Base-by-base conservation (phyloP, 1,140 invertebrate species). In the Leptestheria dahalacensis region DNA sequence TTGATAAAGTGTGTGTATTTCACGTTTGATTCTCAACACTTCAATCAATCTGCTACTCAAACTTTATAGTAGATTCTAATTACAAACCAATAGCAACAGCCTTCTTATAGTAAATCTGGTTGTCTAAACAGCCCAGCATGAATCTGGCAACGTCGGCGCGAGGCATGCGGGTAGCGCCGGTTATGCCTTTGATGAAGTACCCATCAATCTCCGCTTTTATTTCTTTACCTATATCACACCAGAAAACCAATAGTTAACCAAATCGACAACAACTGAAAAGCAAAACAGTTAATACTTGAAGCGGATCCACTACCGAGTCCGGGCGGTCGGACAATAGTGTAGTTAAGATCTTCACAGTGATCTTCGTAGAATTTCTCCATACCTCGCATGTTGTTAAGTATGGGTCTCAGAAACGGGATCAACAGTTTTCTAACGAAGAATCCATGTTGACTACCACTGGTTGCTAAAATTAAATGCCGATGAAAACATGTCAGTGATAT, bases 321-420 rank as follows among this genome's bases (percentile, higher is more conserved):
- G 2, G 68, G 66, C 2, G 71, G 71, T 52, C 68, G 62, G 12
- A 73, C 70, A 6, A 71, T 66, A 1, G 71, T 72, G 61, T 68
- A 73, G 61, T 69, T 64, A 28, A 73, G 61, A 61, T 70, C 71
- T 2, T 6, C 12, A 59, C 68, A 68, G 9, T 68, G 59, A 1
- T 63, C 55, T 29, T 66, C 55, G 20, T 72, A 50, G 26, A 63
- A 69, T 50, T 66, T 59, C 64, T 73, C 71, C 70, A 72, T 71
- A 51, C 67, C 64, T 18, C 64, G 56, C 69, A 73, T 68, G 62
- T 66, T 69, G 24, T 63, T 63, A 47, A 73, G 63, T 48, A 66
- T 59, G 41, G 65, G 66, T 6, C 66, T 60, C 41, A 73, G 57
- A 18, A 70, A 53, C 6, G 69, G 69, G 51, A 69, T 63, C 12